Conservation (phyloP, 2,888 invertebrate species). For the Homarus gammarus region DNA sequence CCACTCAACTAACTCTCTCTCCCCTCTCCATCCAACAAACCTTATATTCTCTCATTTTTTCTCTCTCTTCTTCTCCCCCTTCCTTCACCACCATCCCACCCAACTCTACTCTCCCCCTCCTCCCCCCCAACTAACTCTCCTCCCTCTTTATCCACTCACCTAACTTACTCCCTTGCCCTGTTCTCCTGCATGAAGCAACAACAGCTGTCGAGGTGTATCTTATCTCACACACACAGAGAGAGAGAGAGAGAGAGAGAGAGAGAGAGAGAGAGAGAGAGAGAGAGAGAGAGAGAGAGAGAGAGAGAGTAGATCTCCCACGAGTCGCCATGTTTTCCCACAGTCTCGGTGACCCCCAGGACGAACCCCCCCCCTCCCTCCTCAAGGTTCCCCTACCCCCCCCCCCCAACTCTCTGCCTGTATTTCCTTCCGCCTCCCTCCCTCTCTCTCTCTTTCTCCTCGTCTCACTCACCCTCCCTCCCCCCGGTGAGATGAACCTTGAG, state of each 20-base stretch:
- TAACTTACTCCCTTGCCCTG: background rate
- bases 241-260: constrained; percentile 51
- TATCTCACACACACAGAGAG: constrained; percentile 16
- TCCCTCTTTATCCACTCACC: background rate
- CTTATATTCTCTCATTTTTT: no score
- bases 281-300: constrained; percentile 47
- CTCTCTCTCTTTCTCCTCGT: background rate
- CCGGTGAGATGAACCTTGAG: background rate
- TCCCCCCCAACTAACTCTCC: background rate
- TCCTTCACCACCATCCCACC: background rate
- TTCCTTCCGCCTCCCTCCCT: constrained; percentile 2
- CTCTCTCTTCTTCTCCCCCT: background rate
- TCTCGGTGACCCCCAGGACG: constrained; percentile 29
- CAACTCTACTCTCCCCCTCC: background rate
- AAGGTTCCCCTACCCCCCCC: background rate
- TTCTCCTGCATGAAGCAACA: background rate
- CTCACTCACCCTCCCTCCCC: constrained; percentile 4
- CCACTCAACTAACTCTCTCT: no score
- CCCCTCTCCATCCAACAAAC: no score
- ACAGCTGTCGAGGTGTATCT: background rate
- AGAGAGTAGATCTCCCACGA: constrained; percentile 42
- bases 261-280: constrained; percentile 45
- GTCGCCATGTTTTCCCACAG: constrained; percentile 51
- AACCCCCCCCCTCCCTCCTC: no score
- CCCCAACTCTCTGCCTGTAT: no score